Conservation (phyloP, 2,113 vertebrate genomes). For the Chrysemys picta region DNA sequence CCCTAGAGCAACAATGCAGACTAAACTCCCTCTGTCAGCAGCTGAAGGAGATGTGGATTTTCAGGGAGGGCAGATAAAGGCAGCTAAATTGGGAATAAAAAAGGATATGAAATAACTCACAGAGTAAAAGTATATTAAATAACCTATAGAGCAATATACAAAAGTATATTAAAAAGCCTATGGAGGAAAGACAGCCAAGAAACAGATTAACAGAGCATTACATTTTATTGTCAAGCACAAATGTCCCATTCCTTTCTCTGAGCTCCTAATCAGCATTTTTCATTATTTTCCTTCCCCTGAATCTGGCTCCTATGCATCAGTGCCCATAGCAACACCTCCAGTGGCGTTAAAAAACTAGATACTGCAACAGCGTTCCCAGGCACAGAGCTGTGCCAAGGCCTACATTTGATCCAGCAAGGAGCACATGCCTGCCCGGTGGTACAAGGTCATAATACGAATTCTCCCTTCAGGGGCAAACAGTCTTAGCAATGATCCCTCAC, state of each 20-base stretch:
- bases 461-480: constrained; percentile 63
- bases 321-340: constrained; percentile 71
- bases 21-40: constrained; percentile 4
- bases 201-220: constrained; percentile 80
- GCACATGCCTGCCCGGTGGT: constrained; percentile 18
- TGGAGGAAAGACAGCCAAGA: constrained; percentile 72
- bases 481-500: constrained; percentile 61
- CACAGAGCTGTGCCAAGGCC: constrained; percentile 50
- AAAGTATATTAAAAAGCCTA: constrained; percentile 74
- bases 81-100: constrained; percentile 65
- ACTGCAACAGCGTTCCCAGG: constrained; percentile 5
- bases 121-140: constrained; percentile 48
- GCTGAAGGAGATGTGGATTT: constrained; percentile 42
- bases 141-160: constrained; percentile 43
- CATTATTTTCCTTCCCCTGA: constrained; percentile 75
- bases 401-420: constrained; percentile 56
- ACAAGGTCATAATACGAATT: constrained; percentile 67
- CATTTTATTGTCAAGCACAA: constrained; percentile 80
- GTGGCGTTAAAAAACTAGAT: constrained; percentile 52
- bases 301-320: constrained; percentile 71
- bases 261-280: constrained; percentile 80
- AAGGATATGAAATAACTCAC: constrained; percentile 42
- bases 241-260: constrained; percentile 78
- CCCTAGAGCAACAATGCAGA: background rate
- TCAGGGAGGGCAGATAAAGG: constrained; percentile 22